phyloP scores from a whole-genome alignment of 2,888 invertebrate genomes.

The Pollenia griseotomentosa region DNA sequence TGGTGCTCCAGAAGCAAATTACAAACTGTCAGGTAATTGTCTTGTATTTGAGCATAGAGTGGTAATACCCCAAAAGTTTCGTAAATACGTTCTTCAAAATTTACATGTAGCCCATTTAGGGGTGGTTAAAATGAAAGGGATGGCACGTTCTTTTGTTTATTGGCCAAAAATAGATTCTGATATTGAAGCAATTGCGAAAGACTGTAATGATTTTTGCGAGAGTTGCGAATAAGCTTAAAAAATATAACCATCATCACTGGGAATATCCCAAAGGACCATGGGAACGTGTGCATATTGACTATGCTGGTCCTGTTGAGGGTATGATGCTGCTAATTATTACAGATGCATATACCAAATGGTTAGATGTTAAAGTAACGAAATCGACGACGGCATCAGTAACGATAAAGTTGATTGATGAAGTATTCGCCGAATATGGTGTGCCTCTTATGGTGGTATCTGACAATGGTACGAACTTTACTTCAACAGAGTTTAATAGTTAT shows the following conservation, averaged over 20 bases:
- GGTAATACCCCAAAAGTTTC: slow-evolving; percentile 26
- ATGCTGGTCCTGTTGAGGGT: slow-evolving; percentile 81
- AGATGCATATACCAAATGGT: slow-evolving; percentile 61
- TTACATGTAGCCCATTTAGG: too few species aligned
- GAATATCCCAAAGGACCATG: slow-evolving; percentile 50
- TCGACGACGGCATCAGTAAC: background rate
- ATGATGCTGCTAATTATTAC: slow-evolving; percentile 79
- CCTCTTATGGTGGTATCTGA: background rate
- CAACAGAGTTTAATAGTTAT: background rate
- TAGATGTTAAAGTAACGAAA: slow-evolving; percentile 19
- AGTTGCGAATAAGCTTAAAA: slow-evolving; percentile 26
- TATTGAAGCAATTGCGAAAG: slow-evolving; percentile 36
- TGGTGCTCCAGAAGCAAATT: slow-evolving; percentile 3
- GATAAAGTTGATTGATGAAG: background rate
- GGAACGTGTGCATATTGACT: slow-evolving; percentile 77
- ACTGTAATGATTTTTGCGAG: slow-evolving; percentile 30
- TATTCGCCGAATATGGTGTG: background rate
- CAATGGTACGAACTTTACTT: background rate
- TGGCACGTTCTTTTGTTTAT: slow-evolving; percentile 12
- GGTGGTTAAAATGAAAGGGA: slow-evolving; percentile 48
- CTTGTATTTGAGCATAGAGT: slow-evolving; percentile 28
- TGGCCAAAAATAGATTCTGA: slow-evolving; percentile 48
- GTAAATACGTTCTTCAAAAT: background rate
- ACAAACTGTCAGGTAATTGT: slow-evolving; percentile 12
- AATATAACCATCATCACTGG: slow-evolving; percentile 51